Evolutionary conservation across 2,888 invertebrate genomes (phyloP), one percentile per base, ranked within the genome.

Genomic region (Griposia aprilina): DNA sequence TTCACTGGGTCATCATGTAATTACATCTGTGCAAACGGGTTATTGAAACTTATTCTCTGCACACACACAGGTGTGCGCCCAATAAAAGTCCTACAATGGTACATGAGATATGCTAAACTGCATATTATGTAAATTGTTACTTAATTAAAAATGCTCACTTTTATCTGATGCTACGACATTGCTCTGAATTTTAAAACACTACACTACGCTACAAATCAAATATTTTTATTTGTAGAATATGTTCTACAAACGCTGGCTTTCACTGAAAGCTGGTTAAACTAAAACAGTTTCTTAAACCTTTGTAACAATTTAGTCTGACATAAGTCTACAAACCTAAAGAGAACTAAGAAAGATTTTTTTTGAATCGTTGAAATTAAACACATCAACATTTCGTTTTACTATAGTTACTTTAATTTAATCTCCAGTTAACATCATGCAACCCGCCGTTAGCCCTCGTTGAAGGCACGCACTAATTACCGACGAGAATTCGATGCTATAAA

Each of bases 401-500:
- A 69, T 52, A 60, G 81, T 81, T 66, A 69, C 57, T 82, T 66
- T 67, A 66, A 55, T 50, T 68, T 77, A 76, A 87, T 71, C 87
- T 59, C 60, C 45, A 85, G 80, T 88, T 82, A 87, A 82, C 52
- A 52, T 48, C 11, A 79, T 87, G 74, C 87, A 87, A 84, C 75
- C 84, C 86, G 84, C 88, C 87, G 81, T 76, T 88, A 83, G 86
- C 90, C 89, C 88, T 81, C 89, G 90, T 89, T 92, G 91, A 90
- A 93, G 95, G 96, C 95, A 95, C 96, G 96, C 96, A 96, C 96
- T 96, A 96, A 96, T 96, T 96, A 93, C 95, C 95, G 96, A 92
- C 92, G 94, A 94, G 96, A 96, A 97, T 97, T 94, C 96, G 92
- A 96, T 97, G 96, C 96, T 93, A 97, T 97, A 96, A 97, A 97